Evolutionary conservation across 2,797 vertebrate species (phyloP), one percentile per base, ranked within the genome.

Genomic region (Takifugu ocellatus): DNA sequence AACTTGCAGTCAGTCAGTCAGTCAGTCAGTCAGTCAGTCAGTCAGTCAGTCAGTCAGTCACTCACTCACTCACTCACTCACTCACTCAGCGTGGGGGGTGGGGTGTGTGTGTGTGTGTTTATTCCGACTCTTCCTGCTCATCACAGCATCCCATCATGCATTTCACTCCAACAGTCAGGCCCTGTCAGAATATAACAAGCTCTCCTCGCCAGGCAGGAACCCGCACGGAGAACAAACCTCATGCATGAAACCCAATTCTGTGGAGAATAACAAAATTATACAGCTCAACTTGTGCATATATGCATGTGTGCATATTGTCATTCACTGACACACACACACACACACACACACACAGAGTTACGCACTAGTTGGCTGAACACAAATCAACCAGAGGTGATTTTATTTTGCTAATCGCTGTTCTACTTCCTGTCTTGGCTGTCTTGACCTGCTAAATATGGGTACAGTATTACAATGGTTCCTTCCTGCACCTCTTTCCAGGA

Each of bases 71-170:
- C 51, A 63, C 51, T 60, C 55, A 53, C 44, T 56, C 36, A 50
- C 45, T 53, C 53, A 55, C n/a, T 58, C n/a, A 36, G 12, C 17
- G 17, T 21, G 17, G 49, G 45, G 55, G 60, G 59, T 59, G 67
- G 58, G 21, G 21, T 1, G 21, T 21, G 21, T 72, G 78, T 65
- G 82, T 51, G 68, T 72, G 72, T 78, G 77, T 84, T 86, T 87
- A 85, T 87, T 85, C 79, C 85, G 78, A 85, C 61, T 79, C 68
- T 76, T 84, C 53, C 77, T 66, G 73, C 74, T 86, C 80, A 85
- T 87, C 82, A 86, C 69, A 84, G 70, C 78, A 79, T 78, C 66
- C 80, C 80, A 83, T 83, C 79, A 84, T 84, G 79, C 82, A 84
- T 87, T 87, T 85, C 82, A 84, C 75, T 79, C 68, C 67, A 61